Conservation (phyloP, 1,140 invertebrate species). For the Leptinotarsa defecta region DNA sequence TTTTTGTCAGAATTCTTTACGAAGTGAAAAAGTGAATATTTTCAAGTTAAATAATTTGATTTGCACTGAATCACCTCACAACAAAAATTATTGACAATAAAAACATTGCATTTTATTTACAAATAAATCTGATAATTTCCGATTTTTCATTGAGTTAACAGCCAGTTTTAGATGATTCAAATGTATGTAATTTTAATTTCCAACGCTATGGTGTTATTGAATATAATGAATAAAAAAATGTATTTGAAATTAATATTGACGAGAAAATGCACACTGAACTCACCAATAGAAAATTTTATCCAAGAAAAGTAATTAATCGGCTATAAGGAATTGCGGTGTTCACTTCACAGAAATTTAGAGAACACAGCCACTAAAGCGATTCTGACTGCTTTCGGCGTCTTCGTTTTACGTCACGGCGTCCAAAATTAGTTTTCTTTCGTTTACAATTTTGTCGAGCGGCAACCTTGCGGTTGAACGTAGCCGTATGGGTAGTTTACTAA, state of each 20-base stretch:
- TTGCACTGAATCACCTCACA: too few species aligned
- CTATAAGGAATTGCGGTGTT: slow-evolving; percentile 41
- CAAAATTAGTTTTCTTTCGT: slow-evolving; percentile 41
- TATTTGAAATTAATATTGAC: not conserved
- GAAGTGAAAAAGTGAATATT: too few species aligned
- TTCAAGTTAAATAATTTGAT: too few species aligned
- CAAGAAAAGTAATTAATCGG: slow-evolving; percentile 8
- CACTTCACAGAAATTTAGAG: slow-evolving; percentile 41
- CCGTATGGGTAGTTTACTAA: slow-evolving; percentile 1
- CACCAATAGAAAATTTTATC: not conserved
- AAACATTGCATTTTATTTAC: not conserved
- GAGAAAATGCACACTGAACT: not conserved
- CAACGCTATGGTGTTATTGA: too few species aligned
- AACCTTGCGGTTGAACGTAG: slow-evolving; percentile 22
- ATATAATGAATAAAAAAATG: too few species aligned
- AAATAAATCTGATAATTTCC: not conserved
- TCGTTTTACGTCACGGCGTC: slow-evolving; percentile 42
- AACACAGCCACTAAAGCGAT: slow-evolving; percentile 32
- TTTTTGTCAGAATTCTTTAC: too few species aligned
- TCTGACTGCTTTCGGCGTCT: slow-evolving; percentile 27
- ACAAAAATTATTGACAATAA: too few species aligned
- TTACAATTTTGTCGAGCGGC: slow-evolving; percentile 17
- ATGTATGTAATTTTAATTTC: too few species aligned
- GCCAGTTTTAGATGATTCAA: too few species aligned
- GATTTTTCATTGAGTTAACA: not conserved